phyloP scores from a whole-genome alignment of 2,888 invertebrate genomes.

The Pycnomerus fuliginosus region DNA sequence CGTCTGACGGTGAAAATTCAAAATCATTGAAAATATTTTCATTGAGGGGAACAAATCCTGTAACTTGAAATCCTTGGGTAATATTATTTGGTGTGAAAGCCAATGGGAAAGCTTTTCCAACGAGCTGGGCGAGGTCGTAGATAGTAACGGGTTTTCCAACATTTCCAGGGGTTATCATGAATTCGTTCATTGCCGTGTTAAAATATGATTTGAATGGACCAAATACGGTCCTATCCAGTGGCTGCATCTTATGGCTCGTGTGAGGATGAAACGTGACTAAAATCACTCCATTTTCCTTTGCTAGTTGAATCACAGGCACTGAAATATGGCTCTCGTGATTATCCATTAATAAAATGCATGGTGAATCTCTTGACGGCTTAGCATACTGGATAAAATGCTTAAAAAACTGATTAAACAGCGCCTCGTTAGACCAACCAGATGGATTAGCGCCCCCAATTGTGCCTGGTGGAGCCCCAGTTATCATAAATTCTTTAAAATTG shows the following conservation, averaged over 20 bases:
- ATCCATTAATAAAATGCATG: slow-evolving; percentile 25
- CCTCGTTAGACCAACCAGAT: slow-evolving; percentile 38
- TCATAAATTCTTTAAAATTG: slow-evolving; percentile 29
- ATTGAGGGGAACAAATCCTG: slow-evolving; percentile 25
- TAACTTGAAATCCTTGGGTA: slow-evolving; percentile 21
- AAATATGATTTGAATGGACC: slow-evolving; percentile 30
- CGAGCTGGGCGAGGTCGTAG: slow-evolving; percentile 25
- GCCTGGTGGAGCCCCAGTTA: slow-evolving; percentile 29
- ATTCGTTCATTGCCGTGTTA: slow-evolving; percentile 23
- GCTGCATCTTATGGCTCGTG: slow-evolving; percentile 31
- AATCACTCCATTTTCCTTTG: slow-evolving; percentile 25
- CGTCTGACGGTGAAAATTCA: slow-evolving; percentile 18
- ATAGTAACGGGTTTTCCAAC: slow-evolving; percentile 22
- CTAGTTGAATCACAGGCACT: neutral
- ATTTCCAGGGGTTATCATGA: neutral
- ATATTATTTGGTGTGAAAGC: slow-evolving; percentile 28
- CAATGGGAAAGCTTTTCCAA: slow-evolving; percentile 25
- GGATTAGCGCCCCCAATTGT: slow-evolving; percentile 26
- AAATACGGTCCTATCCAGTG: slow-evolving; percentile 29
- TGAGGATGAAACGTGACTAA: slow-evolving; percentile 31
- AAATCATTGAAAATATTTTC: slow-evolving; percentile 23
- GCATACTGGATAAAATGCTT: slow-evolving; percentile 27
- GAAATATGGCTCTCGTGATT: slow-evolving; percentile 35
- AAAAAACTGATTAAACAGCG: slow-evolving; percentile 19
- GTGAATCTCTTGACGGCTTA: slow-evolving; percentile 28